Conservation (phyloP, 2,797 vertebrate species). For the Pseudopleuronectes americanus region DNA sequence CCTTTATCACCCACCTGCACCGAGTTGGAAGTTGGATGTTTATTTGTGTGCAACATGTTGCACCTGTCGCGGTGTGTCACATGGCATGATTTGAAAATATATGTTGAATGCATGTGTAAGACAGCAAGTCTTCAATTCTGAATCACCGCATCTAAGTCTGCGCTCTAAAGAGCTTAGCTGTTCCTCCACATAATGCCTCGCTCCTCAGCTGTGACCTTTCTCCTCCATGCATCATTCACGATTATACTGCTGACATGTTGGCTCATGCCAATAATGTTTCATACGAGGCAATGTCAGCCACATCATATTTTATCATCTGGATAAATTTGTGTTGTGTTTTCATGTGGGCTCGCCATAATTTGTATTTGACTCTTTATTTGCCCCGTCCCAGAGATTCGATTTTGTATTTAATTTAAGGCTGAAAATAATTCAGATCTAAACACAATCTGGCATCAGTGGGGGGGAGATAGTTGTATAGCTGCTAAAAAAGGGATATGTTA, state of each 20-base stretch:
- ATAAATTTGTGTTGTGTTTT: slow-evolving; percentile 77
- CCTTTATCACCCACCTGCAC: slow-evolving; percentile 14
- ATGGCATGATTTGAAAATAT: slow-evolving; percentile 15
- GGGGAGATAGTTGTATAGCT: slow-evolving; percentile 22
- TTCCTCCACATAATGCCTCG: slow-evolving; percentile 73
- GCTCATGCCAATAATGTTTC: slow-evolving; percentile 82
- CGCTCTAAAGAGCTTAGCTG: slow-evolving; percentile 75
- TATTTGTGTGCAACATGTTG: slow-evolving; percentile 7
- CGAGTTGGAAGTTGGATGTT: not conserved
- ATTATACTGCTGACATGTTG: slow-evolving; percentile 81
- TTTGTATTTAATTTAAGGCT: slow-evolving; percentile 60
- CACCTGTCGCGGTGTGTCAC: slow-evolving; percentile 41
- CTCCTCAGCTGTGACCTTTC: slow-evolving; percentile 79
- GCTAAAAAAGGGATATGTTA: slow-evolving; percentile 54
- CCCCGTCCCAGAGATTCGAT: slow-evolving; percentile 65
- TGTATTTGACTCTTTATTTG: slow-evolving; percentile 73
- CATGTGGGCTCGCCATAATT: slow-evolving; percentile 71
- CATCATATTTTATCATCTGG: slow-evolving; percentile 81
- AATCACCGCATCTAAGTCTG: slow-evolving; percentile 70
- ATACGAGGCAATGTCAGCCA: slow-evolving; percentile 76
- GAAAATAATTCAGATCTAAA: slow-evolving; percentile 62
- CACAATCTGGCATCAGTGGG: slow-evolving; percentile 54
- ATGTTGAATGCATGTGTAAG: slow-evolving; percentile 30
- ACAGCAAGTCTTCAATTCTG: slow-evolving; percentile 51
- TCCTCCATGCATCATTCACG: slow-evolving; percentile 74